Evolutionary conservation across 1,140 invertebrate genomes (phyloP).

Genomic region (Prorops nasuta): DNA sequence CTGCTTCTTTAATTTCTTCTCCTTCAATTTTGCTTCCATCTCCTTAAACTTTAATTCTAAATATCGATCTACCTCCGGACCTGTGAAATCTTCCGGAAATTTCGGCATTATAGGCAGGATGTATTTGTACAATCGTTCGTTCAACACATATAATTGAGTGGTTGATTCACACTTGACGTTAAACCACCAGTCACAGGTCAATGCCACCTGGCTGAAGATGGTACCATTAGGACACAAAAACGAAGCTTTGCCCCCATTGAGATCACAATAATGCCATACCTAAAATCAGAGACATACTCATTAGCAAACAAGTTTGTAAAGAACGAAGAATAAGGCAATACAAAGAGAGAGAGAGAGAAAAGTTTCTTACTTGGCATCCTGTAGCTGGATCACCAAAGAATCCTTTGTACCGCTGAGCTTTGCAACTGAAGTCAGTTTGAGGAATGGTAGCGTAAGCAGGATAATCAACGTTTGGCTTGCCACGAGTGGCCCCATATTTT

Average conservation of each 20-base stretch:
- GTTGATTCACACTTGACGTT: conserved; percentile 82
- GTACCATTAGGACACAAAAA: conserved; percentile 90
- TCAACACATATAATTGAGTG: conserved; percentile 80
- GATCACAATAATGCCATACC: conserved; percentile 89
- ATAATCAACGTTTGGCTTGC: conserved; percentile 79
- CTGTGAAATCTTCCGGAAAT: conserved; percentile 84
- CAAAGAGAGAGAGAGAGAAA: too few species aligned
- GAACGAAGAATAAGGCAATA: too few species aligned
- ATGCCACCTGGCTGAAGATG: conserved; percentile 82
- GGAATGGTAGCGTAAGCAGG: conserved; percentile 76
- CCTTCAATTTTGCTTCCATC: conserved; percentile 72
- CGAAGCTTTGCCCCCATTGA: conserved; percentile 87
- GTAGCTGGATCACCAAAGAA: conserved; percentile 88
- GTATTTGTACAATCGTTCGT: conserved; percentile 84
- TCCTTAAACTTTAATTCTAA: conserved; percentile 78
- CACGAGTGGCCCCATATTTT: conserved; percentile 67
- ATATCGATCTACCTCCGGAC: conserved; percentile 81
- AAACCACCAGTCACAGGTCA: conserved; percentile 92
- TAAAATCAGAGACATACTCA: conserved; percentile 50
- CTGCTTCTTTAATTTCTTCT: conserved; percentile 50
- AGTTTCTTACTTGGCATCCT: conserved; percentile 69
- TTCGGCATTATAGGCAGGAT: conserved; percentile 81
- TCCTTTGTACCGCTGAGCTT: conserved; percentile 82
- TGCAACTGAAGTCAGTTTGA: conserved; percentile 77
- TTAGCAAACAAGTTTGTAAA: too few species aligned